Conservation (phyloP, 2,113 vertebrate species). For the Oncorhynchus nerka region DNA sequence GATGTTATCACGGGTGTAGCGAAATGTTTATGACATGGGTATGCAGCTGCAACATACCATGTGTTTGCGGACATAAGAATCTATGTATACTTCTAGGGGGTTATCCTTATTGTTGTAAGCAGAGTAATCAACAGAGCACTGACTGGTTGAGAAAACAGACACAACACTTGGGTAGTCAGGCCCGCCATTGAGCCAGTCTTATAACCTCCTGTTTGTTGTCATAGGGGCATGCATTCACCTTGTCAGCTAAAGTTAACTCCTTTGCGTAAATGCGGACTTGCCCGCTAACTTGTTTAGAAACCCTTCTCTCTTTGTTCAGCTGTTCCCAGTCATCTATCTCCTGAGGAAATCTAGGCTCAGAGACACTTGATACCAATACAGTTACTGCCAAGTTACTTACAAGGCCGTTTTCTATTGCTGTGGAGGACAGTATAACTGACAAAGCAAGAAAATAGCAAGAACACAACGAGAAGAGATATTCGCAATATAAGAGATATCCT, state of each 20-base stretch:
- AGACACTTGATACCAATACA: conserved; percentile 13
- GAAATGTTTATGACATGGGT: too few relatives aligned
- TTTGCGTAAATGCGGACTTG: conserved; percentile 17
- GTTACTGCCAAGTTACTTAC: conserved; percentile 33
- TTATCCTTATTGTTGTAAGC: too few relatives aligned
- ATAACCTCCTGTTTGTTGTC: conserved; percentile 36
- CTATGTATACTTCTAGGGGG: too few relatives aligned
- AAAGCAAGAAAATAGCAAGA: background rate
- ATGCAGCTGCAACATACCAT: too few relatives aligned
- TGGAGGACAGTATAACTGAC: background rate
- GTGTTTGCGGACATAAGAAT: too few relatives aligned
- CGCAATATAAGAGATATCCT: too few relatives aligned
- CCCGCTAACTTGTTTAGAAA: conserved; percentile 19
- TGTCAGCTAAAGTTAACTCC: conserved; percentile 9
- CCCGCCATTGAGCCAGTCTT: background rate
- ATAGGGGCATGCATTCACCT: background rate
- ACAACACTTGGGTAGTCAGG: background rate
- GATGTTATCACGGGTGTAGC: too few relatives aligned
- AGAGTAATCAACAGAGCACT: too few relatives aligned
- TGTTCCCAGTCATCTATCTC: conserved; percentile 46
- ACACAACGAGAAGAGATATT: too few relatives aligned
- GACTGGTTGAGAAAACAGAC: background rate
- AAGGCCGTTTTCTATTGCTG: background rate
- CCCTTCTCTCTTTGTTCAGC: conserved; percentile 65
- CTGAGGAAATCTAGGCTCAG: conserved; percentile 26